Base-by-base conservation (phyloP, 2,888 invertebrate species). In the Dorcus hopei region DNA sequence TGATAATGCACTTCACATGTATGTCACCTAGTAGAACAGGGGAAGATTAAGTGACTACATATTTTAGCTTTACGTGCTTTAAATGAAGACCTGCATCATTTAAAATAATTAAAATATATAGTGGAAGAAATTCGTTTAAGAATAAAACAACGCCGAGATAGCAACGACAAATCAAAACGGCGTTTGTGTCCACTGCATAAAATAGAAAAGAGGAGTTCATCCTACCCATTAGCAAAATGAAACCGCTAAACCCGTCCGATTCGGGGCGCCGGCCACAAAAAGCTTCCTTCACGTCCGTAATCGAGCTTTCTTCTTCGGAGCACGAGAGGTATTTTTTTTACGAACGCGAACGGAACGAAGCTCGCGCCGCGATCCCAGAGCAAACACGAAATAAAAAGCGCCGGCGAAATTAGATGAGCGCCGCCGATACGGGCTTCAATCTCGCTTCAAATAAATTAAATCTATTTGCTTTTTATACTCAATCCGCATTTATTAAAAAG, bases 401-500 rank as follows among this genome's bases (percentile, higher is more conserved):
- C 41, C 33, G 62, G 16, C 57, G 54, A 59, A 65, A 62, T 65
- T 65, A 65, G 63, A 65, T 62, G 61, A 65, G 58, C 65, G 45
- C 14, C 65, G 45, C 14, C 64, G 63, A 65, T 60, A 66, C 64
- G 63, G 57, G 63, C 60, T 65, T 66, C 68, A 68, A 67, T 63
- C 65, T 65, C 66, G 65, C 61, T 62, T 61, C 65, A 68, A 69
- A 68, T 70, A 70, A 71, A 70, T 70, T 68, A 70, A 70, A 70
- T 69, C 70, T 68, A 70, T 71, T 70, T 68, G 69, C 68, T 69
- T 68, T 71, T 70, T 68, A 68, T 68, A 67, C 67, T 66, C 66
- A 66, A 70, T 70, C 67, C 68, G 68, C 66, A 68, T 69, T 70
- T 72, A 70, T 70, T 69, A 70, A 72, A 70, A 71, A 70, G 68